A percentile compares a stretch with the other conserved stretches of the same genome.
Conservation (phyloP, 1,140 invertebrate genomes). For the Notospermus geniculatus region DNA sequence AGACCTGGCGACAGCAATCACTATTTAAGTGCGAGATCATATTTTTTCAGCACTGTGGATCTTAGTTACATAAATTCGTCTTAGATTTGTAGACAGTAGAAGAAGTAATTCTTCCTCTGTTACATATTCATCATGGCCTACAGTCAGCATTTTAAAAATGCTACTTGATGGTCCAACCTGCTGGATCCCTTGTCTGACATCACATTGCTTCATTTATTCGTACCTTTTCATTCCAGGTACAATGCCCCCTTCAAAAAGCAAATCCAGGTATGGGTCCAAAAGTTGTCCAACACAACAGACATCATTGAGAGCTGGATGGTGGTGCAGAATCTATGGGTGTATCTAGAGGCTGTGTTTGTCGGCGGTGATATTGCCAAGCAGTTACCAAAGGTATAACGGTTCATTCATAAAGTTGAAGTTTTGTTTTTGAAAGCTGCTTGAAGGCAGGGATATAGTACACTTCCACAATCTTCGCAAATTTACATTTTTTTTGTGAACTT, state of each 20-base stretch:
- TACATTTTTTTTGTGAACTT: too few relatives aligned
- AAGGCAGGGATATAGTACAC: neutral
- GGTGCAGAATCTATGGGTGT: conserved; percentile 56
- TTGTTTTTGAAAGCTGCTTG: neutral
- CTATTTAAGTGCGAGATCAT: too few relatives aligned
- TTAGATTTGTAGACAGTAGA: too few relatives aligned
- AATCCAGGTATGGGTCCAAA: conserved; percentile 54
- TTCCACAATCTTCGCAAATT: neutral
- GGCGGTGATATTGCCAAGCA: conserved; percentile 57
- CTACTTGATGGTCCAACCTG: too few relatives aligned
- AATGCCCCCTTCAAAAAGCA: conserved; percentile 55
- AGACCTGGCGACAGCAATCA: too few relatives aligned
- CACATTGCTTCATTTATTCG: too few relatives aligned
- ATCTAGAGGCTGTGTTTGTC: conserved; percentile 56
- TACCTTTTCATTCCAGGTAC: conserved; percentile 37
- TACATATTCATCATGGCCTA: too few relatives aligned
- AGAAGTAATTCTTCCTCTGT: too few relatives aligned
- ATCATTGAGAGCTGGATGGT: conserved; percentile 54
- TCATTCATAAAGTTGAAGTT: neutral
- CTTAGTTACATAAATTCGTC: too few relatives aligned
- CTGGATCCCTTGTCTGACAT: too few relatives aligned
- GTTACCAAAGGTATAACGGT: conserved; percentile 65
- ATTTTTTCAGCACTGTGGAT: too few relatives aligned
- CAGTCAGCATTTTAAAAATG: too few relatives aligned
- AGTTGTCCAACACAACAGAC: conserved; percentile 51